These are phyloP conservation scores for Cyprinodon variegatus DNA, from an alignment of 2,113 vertebrate species.

Conservation along the genomic window DNA sequence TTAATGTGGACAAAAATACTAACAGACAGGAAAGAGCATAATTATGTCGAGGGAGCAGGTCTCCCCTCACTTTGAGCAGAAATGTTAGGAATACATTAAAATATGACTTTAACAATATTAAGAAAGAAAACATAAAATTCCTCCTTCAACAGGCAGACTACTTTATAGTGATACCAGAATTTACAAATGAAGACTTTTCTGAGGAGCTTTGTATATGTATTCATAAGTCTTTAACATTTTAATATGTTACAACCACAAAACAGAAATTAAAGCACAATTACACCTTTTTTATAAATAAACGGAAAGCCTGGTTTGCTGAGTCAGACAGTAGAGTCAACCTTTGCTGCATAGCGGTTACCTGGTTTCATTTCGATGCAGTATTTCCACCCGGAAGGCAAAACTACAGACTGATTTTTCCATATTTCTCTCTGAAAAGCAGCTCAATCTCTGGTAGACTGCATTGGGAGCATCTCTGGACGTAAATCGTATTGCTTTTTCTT, in stretches of 20 bases:
- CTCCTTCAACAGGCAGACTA: not conserved
- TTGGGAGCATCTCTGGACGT: too few relatives aligned
- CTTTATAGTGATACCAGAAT: constrained; percentile 10
- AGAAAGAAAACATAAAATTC: constrained; percentile 12
- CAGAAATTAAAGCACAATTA: not conserved
- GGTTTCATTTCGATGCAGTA: too few relatives aligned
- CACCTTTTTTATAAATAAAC: not conserved
- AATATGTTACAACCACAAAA: not conserved
- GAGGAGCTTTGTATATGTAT: not conserved
- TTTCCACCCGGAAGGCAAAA: too few relatives aligned
- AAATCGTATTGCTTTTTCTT: too few relatives aligned
- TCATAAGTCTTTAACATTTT: not conserved
- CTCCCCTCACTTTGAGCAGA: constrained; percentile 29
- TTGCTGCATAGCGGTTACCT: too few relatives aligned
- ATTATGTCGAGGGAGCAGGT: constrained; percentile 3
- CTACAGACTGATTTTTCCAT: too few relatives aligned
- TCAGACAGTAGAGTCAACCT: too few relatives aligned
- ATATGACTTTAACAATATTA: not conserved
- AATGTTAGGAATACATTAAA: constrained; percentile 30
- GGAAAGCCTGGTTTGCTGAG: too few relatives aligned
- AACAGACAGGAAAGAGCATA: constrained; percentile 65
- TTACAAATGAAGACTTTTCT: not conserved
- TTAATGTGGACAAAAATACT: constrained; percentile 73
- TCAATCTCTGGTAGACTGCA: too few relatives aligned
- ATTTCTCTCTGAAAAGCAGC: too few relatives aligned